A percentile compares a stretch with the other conserved stretches of the same genome.
phyloP scores from a whole-genome alignment of 2,797 vertebrate species.

The Tragelaphus oryx region DNA sequence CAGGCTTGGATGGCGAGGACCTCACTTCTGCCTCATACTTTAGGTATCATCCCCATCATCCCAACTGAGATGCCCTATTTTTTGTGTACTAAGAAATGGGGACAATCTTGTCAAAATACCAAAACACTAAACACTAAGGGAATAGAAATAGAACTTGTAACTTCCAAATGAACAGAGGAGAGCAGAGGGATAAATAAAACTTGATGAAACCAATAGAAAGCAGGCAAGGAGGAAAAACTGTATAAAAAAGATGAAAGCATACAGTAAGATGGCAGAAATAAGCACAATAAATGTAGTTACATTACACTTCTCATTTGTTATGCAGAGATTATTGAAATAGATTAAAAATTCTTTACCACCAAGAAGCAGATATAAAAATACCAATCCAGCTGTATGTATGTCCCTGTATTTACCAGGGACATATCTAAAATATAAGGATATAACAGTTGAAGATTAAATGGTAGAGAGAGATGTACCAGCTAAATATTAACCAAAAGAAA shows the following conservation, averaged over 20 bases:
- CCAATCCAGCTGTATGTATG: not conserved
- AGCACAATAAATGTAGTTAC: not conserved
- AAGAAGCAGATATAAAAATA: not conserved
- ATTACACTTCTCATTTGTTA: not conserved
- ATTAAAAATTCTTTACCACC: not conserved
- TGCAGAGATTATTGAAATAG: not conserved
- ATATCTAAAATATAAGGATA: not conserved
- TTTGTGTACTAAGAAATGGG: not conserved
- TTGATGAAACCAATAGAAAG: not conserved
- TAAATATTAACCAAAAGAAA: not conserved
- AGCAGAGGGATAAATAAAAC: not conserved
- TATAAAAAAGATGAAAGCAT: not conserved
- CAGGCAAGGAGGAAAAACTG: not conserved
- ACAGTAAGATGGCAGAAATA: not conserved
- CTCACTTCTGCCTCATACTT: not conserved
- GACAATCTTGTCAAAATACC: not conserved
- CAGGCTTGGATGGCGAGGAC: no score
- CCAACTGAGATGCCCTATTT: not conserved
- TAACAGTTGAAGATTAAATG: not conserved
- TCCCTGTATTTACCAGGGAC: not conserved
- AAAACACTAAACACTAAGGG: not conserved
- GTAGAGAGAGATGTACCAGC: not conserved
- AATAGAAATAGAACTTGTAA: not conserved
- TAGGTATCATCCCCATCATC: rapidly evolving
- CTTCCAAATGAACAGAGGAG: not conserved